These are phyloP conservation scores for Chaetura pelagica DNA, from an alignment of 2,113 vertebrate species.

Conservation along the genomic window DNA sequence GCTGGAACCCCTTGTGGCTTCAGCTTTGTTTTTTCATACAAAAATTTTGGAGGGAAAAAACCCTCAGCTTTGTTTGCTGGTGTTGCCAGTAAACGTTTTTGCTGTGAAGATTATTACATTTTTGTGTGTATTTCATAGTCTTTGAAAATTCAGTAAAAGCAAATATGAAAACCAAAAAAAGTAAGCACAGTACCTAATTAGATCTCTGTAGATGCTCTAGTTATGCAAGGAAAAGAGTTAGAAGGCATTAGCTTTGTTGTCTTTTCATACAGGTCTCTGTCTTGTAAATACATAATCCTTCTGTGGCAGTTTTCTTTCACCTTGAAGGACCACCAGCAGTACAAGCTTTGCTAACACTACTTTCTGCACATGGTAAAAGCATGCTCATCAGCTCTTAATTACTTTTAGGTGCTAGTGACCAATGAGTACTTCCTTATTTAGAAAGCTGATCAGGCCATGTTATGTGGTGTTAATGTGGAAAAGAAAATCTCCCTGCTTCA, in stretches of 20 bases:
- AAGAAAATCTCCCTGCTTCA: not conserved
- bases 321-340: not conserved
- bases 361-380: not conserved
- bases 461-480: not conserved
- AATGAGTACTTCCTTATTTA: not conserved
- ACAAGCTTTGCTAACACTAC: not conserved
- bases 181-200: not conserved
- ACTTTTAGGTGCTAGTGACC: not conserved
- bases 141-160: not conserved
- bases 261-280: not conserved
- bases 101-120: not conserved
- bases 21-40: not conserved
- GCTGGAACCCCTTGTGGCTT: not conserved
- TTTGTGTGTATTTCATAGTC: not conserved
- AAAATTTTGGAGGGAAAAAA: not conserved
- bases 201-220: not conserved
- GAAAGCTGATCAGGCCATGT: not conserved
- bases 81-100: not conserved
- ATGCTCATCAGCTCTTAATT: not conserved
- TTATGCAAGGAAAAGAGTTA: not conserved
- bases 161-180: not conserved
- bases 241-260: not conserved
- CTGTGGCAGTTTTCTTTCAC: not conserved
- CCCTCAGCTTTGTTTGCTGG: not conserved
- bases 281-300: not conserved